A percentile compares a stretch with the other conserved stretches of the same genome.
These are phyloP conservation scores for Proctacanthus coquilletti DNA, from an alignment of 1,140 invertebrate genomes.

Conservation along the genomic window DNA sequence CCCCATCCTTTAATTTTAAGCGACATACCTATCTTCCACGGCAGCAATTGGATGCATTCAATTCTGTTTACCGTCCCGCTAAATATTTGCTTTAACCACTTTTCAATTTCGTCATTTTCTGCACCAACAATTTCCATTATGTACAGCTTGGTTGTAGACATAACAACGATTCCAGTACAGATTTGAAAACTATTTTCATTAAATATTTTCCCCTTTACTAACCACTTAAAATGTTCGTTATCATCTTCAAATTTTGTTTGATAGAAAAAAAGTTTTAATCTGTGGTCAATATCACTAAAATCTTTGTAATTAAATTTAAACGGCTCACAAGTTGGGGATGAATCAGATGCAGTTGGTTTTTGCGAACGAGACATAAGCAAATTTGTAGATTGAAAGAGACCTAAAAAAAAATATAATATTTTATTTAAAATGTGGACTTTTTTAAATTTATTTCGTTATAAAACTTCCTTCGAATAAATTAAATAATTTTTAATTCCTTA, in stretches of 20 bases:
- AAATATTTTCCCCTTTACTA: conserved; percentile 34
- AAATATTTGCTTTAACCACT: conserved; percentile 19
- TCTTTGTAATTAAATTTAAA: conserved; percentile 40
- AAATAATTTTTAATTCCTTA: too few relatives aligned
- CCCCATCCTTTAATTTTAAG: conserved; percentile 15
- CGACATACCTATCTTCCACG: conserved; percentile 23
- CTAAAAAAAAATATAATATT: conserved; percentile 8
- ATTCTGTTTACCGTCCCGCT: conserved; percentile 16
- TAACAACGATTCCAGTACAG: conserved; percentile 35
- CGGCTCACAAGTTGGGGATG: conserved; percentile 6
- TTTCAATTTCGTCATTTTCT: conserved; percentile 30
- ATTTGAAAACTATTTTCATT: conserved; percentile 20
- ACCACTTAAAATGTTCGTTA: conserved; percentile 37
- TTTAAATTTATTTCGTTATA: too few relatives aligned
- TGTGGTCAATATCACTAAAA: conserved; percentile 38
- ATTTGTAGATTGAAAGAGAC: conserved; percentile 25
- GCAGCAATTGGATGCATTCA: conserved; percentile 13
- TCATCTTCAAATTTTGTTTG: conserved; percentile 37
- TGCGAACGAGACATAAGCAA: conserved; percentile 23
- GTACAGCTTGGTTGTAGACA: conserved; percentile 38
- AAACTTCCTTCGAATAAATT: too few relatives aligned
- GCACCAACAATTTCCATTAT: conserved; percentile 33
- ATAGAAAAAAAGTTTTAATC: conserved; percentile 40
- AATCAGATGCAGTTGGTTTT: conserved; percentile 15
- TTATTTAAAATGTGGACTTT: too few relatives aligned